Evolutionary conservation across 1,140 invertebrate genomes (phyloP).

Genomic region (Drosophila kanapiae): DNA sequence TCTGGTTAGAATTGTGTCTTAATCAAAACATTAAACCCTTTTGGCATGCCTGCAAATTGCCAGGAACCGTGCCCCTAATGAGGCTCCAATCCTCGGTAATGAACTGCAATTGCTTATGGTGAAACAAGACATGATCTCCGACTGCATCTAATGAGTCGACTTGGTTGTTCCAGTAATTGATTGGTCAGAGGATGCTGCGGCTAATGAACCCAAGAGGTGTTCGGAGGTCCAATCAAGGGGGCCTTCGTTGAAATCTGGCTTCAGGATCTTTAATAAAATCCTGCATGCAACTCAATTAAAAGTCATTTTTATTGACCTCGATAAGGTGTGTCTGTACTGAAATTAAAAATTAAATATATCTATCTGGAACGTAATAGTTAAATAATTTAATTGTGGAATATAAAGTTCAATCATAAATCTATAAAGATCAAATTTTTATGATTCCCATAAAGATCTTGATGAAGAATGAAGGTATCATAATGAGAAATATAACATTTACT

Average conservation of each 20-base stretch:
- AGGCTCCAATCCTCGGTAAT: conserved; percentile 46
- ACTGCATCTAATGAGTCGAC: conserved; percentile 54
- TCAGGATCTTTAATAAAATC: conserved; percentile 5
- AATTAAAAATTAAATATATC: not conserved
- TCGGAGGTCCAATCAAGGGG: not conserved
- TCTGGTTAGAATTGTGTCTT: conserved; percentile 54
- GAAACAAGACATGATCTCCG: conserved; percentile 39
- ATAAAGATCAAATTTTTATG: not conserved
- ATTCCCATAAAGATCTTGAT: not conserved
- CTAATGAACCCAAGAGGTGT: conserved; percentile 38
- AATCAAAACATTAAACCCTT: conserved; percentile 81
- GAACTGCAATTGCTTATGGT: conserved; percentile 61
- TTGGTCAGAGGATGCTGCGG: conserved; percentile 38
- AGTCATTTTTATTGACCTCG: not conserved
- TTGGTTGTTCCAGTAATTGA: conserved; percentile 39
- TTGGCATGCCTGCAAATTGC: conserved; percentile 64
- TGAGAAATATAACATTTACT: not conserved
- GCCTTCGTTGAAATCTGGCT: not conserved
- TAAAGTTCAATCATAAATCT: not conserved
- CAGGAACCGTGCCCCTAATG: conserved; percentile 36
- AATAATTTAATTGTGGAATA: not conserved
- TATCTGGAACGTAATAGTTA: not conserved
- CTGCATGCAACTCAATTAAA: conserved; percentile 8
- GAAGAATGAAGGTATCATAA: not conserved
- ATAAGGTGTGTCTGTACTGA: not conserved